A percentile compares a stretch with the other conserved stretches of the same genome.
phyloP scores from a whole-genome alignment of 1,140 invertebrate species.

The Myzus persicae region DNA sequence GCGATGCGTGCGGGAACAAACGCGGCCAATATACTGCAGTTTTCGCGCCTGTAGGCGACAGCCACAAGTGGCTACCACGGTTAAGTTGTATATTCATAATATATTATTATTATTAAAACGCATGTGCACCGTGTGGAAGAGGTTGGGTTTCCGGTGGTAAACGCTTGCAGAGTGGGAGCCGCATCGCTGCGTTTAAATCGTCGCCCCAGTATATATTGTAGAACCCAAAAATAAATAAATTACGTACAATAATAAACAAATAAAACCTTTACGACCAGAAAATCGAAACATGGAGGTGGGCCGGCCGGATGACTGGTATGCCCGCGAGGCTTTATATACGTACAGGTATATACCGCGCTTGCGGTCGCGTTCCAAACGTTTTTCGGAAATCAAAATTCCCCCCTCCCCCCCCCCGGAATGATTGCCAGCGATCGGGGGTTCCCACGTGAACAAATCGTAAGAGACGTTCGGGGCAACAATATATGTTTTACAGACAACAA shows the following conservation, averaged over 20 bases:
- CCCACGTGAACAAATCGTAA: neutral
- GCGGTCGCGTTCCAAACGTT: neutral
- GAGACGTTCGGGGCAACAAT: neutral
- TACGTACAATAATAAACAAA: neutral
- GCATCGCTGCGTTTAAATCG: neutral
- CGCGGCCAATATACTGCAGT: neutral
- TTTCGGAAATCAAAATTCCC: neutral
- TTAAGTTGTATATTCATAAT: neutral
- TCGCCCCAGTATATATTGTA: neutral
- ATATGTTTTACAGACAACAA: neutral
- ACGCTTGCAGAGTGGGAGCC: neutral
- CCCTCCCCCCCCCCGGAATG: neutral
- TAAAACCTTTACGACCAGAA: neutral
- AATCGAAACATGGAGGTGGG: neutral
- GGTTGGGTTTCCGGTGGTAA: conserved; percentile 44
- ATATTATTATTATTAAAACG: neutral
- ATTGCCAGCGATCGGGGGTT: neutral
- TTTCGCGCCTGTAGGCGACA: neutral
- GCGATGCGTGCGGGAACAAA: neutral
- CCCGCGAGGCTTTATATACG: neutral
- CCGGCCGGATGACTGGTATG: neutral
- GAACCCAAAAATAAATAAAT: neutral
- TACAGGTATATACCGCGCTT: neutral
- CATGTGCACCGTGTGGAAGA: neutral
- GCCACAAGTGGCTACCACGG: neutral